These are phyloP conservation scores for Stomatorhinus walkeri DNA, from an alignment of 2,797 vertebrate species.

Conservation along the genomic window DNA sequence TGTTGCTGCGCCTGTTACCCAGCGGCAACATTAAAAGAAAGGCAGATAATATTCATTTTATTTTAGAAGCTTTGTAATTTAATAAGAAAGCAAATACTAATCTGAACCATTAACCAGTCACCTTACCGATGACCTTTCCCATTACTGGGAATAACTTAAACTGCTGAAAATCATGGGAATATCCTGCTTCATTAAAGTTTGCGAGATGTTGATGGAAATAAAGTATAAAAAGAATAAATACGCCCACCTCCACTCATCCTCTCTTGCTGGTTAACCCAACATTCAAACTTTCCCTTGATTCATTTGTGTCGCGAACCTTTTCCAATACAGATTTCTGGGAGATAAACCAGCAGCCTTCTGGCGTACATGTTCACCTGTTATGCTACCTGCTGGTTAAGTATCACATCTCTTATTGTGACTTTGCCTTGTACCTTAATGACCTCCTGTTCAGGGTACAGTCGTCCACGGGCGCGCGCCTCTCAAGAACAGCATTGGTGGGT, in stretches of 20 bases:
- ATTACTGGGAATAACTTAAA: not conserved
- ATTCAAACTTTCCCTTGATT: not conserved
- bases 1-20: slow-evolving; percentile 75
- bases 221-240: not conserved
- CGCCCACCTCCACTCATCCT: not conserved
- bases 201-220: not conserved
- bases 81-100: not conserved
- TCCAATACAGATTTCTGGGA: not conserved
- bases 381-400: not conserved
- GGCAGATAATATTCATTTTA: not conserved
- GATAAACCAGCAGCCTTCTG: not conserved
- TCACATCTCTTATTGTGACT: not conserved
- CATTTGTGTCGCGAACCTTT: not conserved
- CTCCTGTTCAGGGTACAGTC: slow-evolving; percentile 73
- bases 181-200: not conserved
- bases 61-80: not conserved
- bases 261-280: not conserved
- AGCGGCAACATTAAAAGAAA: not conserved
- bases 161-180: not conserved
- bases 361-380: not conserved
- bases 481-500: slow-evolving; percentile 62
- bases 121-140: not conserved
- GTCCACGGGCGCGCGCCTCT: slow-evolving; percentile 71
- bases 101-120: not conserved
- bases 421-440: slow-evolving; percentile 70